A percentile compares a stretch with the other conserved stretches of the same genome.
Conservation (phyloP, 1,140 invertebrate species). For the Drosophila chauvacae region DNA sequence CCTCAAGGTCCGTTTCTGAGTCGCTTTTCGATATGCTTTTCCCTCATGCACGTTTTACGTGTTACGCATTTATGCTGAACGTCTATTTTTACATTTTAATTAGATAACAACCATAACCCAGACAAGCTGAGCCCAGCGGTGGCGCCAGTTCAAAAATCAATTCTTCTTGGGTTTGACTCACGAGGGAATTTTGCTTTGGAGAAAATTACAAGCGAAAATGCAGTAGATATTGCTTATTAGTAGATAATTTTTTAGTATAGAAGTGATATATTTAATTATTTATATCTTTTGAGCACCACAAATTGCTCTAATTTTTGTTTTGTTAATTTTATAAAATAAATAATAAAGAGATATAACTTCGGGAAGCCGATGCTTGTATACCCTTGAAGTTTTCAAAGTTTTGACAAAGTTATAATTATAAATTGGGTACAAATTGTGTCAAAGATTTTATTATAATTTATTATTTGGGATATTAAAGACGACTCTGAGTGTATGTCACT, state of each 20-base stretch:
- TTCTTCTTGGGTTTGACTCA: conserved; percentile 33
- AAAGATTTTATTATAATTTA: no score
- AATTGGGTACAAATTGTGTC: no score
- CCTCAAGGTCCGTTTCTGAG: conserved; percentile 59
- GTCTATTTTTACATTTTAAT: conserved; percentile 60
- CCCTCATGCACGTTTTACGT: conserved; percentile 19
- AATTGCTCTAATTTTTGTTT: no score
- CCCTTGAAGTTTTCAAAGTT: no score
- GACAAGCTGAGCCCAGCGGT: conserved; percentile 35
- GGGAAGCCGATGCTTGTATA: no score
- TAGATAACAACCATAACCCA: conserved; percentile 62
- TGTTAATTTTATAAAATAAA: not conserved
- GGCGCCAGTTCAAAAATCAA: conserved; percentile 16
- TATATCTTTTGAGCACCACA: not conserved
- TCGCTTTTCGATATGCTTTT: conserved; percentile 49
- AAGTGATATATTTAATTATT: not conserved
- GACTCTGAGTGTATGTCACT: no score
- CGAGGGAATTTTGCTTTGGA: not conserved
- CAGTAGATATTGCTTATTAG: no score
- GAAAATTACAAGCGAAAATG: not conserved
- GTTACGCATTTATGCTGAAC: conserved; percentile 48
- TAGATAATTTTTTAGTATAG: not conserved
- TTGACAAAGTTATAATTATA: no score
- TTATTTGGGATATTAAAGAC: no score
- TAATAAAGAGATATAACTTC: not conserved